phyloP scores from a whole-genome alignment of 2,113 vertebrate species.

The Ivindomyrus marchei region DNA sequence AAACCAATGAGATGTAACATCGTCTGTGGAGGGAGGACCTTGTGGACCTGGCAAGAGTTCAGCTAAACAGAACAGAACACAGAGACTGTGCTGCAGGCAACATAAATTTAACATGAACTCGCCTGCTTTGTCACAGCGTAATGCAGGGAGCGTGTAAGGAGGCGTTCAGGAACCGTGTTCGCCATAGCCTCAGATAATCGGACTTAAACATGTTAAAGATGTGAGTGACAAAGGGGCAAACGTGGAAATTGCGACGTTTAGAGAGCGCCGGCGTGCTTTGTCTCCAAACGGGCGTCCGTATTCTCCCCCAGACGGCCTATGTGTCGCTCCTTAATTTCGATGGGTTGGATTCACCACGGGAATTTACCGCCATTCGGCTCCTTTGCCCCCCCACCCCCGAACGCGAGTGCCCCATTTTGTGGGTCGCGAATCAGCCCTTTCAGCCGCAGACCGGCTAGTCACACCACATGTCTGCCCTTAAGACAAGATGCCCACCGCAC shows the following conservation, averaged over 20 bases:
- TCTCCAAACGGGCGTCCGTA: not conserved
- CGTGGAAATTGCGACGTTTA: not conserved
- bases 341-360: not conserved
- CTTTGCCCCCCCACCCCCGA: not conserved
- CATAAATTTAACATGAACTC: conserved; percentile 68
- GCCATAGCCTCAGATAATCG: conserved; percentile 27
- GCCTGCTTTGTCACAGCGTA: conserved; percentile 52
- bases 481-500: not conserved
- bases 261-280: not conserved
- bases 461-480: not conserved
- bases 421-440: not conserved
- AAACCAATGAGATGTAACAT: conserved; percentile 61
- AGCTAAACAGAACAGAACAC: conserved; percentile 48
- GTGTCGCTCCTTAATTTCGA: not conserved
- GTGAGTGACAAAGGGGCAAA: not conserved
- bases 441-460: not conserved
- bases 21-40: conserved; percentile 64
- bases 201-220: not conserved
- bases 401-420: not conserved
- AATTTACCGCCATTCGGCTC: not conserved
- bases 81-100: conserved; percentile 58
- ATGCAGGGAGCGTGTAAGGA: conserved; percentile 42
- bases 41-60: conserved; percentile 57
- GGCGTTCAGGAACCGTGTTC: conserved; percentile 32
- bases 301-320: not conserved